These are phyloP conservation scores for Polylopha cassiicola DNA, from an alignment of 2,888 invertebrate genomes.

Conservation along the genomic window DNA sequence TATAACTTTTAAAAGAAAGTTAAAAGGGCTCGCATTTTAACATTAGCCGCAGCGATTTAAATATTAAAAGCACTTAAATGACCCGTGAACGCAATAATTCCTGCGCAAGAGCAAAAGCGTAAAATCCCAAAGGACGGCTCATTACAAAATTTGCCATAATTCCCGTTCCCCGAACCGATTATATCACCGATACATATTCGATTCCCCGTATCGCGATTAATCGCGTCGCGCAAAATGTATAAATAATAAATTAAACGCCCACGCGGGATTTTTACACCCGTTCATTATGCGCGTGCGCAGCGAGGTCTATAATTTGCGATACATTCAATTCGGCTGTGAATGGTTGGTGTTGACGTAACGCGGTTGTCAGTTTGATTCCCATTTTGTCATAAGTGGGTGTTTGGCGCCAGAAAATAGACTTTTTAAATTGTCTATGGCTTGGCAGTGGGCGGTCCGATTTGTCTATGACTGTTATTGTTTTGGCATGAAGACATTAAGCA, in stretches of 20 bases:
- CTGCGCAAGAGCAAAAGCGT: conserved; percentile 15
- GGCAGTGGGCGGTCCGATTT: no score
- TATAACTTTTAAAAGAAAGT: background rate
- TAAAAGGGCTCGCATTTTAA: no score
- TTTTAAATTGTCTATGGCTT: no score
- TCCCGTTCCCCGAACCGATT: conserved; percentile 17
- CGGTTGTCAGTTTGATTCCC: conserved; percentile 16
- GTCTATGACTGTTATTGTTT: no score
- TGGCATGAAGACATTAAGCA: no score
- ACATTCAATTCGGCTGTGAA: conserved; percentile 33
- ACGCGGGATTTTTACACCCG: conserved; percentile 15
- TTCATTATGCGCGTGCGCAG: conserved; percentile 20
- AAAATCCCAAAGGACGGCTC: conserved; percentile 15
- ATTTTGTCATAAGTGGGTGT: no score
- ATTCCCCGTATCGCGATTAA: conserved; percentile 17
- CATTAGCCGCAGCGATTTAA: no score
- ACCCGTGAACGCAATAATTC: no score
- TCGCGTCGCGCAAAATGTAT: no score
- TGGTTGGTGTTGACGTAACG: conserved; percentile 32
- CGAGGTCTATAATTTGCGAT: conserved; percentile 35
- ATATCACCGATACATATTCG: conserved; percentile 16
- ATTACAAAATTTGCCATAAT: conserved; percentile 21
- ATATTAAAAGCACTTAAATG: no score
- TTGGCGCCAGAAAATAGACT: no score
- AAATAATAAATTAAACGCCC: conserved; percentile 20